Percentiles rank a stretch among this genome's conserved stretches.
Evolutionary conservation across 2,888 invertebrate species (phyloP).

Genomic region (Elgonia sp.): DNA sequence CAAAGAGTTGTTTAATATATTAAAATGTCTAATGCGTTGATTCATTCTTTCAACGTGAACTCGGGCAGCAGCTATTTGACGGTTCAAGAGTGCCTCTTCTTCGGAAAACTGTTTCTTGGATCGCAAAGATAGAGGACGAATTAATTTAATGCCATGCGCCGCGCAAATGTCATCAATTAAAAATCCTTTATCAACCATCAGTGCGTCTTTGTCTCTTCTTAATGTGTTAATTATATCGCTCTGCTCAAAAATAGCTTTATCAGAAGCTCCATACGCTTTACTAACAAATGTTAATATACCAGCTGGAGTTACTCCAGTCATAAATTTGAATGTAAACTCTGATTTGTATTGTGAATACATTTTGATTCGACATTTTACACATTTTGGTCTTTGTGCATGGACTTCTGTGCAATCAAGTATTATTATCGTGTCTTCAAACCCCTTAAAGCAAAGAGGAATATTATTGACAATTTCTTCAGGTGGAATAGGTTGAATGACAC

Average conservation of each 20-base stretch:
- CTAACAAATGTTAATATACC: constrained; percentile 4
- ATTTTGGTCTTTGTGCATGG: constrained; percentile 3
- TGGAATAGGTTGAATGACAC: background rate
- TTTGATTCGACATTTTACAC: background rate
- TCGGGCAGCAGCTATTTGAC: constrained; percentile 58
- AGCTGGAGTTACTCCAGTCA: constrained; percentile 18
- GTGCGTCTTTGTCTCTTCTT: constrained; percentile 62
- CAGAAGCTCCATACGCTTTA: constrained; percentile 42
- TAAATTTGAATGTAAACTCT: background rate
- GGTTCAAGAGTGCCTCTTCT: constrained; percentile 46
- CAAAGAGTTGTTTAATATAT: constrained; percentile 43
- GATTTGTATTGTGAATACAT: constrained; percentile 14
- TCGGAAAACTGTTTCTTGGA: constrained; percentile 61
- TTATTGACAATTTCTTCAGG: background rate
- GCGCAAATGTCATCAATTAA: constrained; percentile 60
- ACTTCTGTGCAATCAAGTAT: constrained; percentile 20
- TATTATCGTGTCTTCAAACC: background rate
- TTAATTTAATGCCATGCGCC: constrained; percentile 39
- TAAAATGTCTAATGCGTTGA: constrained; percentile 53
- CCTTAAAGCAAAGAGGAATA: background rate
- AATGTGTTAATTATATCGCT: constrained; percentile 43
- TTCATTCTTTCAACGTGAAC: constrained; percentile 72
- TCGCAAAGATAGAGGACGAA: constrained; percentile 60
- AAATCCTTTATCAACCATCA: constrained; percentile 75
- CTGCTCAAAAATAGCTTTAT: constrained; percentile 74